Conservation (phyloP, 2,113 vertebrate species). For the Tor tambroides region DNA sequence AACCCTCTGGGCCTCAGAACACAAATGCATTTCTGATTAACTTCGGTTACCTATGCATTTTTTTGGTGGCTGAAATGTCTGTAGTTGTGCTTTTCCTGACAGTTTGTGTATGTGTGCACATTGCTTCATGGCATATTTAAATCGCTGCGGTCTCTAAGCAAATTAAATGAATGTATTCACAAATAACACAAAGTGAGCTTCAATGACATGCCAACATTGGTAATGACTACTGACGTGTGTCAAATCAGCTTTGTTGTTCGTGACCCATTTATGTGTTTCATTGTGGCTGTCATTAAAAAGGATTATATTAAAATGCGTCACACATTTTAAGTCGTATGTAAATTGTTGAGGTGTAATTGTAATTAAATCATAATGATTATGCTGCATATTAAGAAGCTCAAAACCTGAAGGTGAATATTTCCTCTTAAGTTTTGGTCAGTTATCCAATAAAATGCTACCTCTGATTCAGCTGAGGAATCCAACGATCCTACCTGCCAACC, state of each 20-base stretch:
- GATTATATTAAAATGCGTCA: background rate
- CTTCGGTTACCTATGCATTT: background rate
- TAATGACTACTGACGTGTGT: background rate
- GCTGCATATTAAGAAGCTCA: background rate
- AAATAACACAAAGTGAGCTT: conserved; percentile 11
- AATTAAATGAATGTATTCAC: background rate
- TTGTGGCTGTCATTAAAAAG: background rate
- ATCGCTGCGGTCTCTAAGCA: background rate
- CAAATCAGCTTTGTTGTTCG: conserved; percentile 30
- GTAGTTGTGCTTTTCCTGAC: background rate
- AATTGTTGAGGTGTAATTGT: background rate
- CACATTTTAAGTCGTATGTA: background rate
- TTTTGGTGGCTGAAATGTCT: background rate
- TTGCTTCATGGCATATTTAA: background rate
- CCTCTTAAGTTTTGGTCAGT: background rate
- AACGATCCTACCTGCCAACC: conserved; percentile 13
- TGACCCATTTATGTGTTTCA: background rate
- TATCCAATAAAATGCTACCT: background rate
- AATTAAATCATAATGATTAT: background rate
- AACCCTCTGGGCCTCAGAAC: background rate
- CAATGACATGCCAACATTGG: background rate
- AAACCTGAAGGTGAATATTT: background rate
- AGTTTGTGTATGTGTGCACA: background rate
- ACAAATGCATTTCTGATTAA: conserved; percentile 39
- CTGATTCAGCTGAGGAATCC: background rate